These are phyloP conservation scores for Bergia sp. DNA, from an alignment of 92 coral and sea anemone genomes.

Conservation along the genomic window DNA sequence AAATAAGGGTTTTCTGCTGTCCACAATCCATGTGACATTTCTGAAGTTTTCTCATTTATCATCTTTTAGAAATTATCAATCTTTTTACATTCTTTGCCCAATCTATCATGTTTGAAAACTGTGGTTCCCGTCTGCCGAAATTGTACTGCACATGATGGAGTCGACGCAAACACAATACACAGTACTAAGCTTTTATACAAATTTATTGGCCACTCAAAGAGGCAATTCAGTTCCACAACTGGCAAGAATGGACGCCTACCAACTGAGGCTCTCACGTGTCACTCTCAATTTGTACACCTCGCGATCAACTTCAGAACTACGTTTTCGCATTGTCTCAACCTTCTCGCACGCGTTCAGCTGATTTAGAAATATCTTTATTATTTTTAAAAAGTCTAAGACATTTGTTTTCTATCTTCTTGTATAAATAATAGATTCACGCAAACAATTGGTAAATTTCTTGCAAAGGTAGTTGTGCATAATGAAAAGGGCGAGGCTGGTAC, in stretches of 20 bases:
- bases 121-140: too few species aligned
- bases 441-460: background rate
- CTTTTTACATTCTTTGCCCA: too few species aligned
- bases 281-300: background rate
- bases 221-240: slow-evolving; percentile 41
- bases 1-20: too few species aligned
- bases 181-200: slow-evolving; percentile 19
- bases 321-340: background rate
- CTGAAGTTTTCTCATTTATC: too few species aligned
- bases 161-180: background rate
- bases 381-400: slow-evolving; percentile 23
- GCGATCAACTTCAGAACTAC: background rate
- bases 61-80: too few species aligned
- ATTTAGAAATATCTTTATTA: background rate
- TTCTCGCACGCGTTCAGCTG: background rate
- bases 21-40: too few species aligned
- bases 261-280: background rate
- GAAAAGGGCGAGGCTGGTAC: slow-evolving; percentile 7
- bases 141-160: too few species aligned
- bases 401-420: slow-evolving; percentile 9
- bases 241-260: background rate
- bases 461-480: background rate
- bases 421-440: slow-evolving; percentile 32
- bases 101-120: too few species aligned
- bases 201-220: slow-evolving; percentile 47